A percentile compares a stretch with the other conserved stretches of the same genome.
phyloP scores from a whole-genome alignment of 2,888 invertebrate species.

The Drosophila mayaguana region DNA sequence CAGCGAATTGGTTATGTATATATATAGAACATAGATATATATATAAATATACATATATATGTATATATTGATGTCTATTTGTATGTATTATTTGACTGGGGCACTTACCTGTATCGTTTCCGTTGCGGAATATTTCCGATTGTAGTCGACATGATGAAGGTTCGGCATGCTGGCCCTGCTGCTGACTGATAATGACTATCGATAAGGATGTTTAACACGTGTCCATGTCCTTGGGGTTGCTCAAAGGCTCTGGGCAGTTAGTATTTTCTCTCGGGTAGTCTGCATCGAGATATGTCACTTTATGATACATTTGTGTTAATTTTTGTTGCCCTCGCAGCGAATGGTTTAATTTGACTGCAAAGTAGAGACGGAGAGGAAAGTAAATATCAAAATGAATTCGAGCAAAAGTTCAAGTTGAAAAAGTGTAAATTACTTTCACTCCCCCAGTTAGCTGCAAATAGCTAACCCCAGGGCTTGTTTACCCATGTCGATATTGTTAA shows the following conservation, averaged over 20 bases:
- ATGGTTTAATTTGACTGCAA: slow-evolving; percentile 59
- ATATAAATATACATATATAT: neutral
- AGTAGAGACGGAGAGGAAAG: slow-evolving; percentile 19
- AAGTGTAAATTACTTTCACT: slow-evolving; percentile 74
- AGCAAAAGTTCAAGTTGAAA: slow-evolving; percentile 56
- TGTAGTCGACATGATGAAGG: slow-evolving; percentile 84
- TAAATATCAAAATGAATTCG: slow-evolving; percentile 40
- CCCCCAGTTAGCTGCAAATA: slow-evolving; percentile 22
- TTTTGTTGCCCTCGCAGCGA: slow-evolving; percentile 54
- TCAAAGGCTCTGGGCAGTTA: slow-evolving; percentile 2
- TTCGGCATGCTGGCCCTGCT: slow-evolving; percentile 79
- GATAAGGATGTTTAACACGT: slow-evolving; percentile 74
- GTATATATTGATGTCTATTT: neutral
- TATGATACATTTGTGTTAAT: slow-evolving; percentile 79
- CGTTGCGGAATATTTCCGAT: slow-evolving; percentile 85
- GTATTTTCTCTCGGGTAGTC: slow-evolving; percentile 25
- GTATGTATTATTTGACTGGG: neutral
- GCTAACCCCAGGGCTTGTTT: slow-evolving; percentile 65
- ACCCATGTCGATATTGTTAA: slow-evolving; percentile 78
- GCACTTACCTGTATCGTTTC: slow-evolving; percentile 85
- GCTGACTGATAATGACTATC: slow-evolving; percentile 56
- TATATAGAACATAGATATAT: neutral
- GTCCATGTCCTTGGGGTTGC: slow-evolving; percentile 55
- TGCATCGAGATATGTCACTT: slow-evolving; percentile 70
- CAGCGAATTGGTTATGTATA: neutral